A percentile compares a stretch with the other conserved stretches of the same genome.
Conservation (phyloP, 1,140 invertebrate genomes). For the Drosophila grimshawi region DNA sequence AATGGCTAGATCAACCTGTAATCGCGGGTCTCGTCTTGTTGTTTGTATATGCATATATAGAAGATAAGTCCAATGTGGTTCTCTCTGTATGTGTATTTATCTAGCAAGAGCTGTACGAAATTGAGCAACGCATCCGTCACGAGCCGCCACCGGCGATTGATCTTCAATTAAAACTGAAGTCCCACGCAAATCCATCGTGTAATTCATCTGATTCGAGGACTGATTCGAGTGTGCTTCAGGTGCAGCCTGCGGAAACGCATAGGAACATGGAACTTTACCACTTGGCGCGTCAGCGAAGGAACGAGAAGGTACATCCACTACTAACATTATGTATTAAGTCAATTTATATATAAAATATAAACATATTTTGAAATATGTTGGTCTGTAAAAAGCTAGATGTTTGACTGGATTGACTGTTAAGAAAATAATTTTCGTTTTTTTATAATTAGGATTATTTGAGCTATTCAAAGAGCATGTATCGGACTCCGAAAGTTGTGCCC, state of each 20-base stretch:
- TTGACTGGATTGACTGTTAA: too few species aligned
- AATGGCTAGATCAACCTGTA: too few species aligned
- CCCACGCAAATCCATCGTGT: conserved; percentile 35
- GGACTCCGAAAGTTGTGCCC: conserved; percentile 60
- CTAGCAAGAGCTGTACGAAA: conserved; percentile 79
- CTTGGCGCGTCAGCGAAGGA: conserved; percentile 44
- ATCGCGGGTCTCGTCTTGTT: too few species aligned
- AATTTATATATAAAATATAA: too few species aligned
- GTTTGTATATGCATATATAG: too few species aligned
- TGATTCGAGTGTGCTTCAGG: conserved; percentile 47
- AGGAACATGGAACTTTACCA: conserved; percentile 2
- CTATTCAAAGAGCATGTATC: conserved; percentile 64
- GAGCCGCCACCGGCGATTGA: conserved; percentile 74
- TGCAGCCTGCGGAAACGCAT: conserved; percentile 35
- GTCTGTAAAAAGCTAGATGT: too few species aligned
- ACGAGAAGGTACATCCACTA: conserved; percentile 52
- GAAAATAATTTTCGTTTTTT: not conserved
- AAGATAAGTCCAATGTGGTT: too few species aligned
- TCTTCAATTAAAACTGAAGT: conserved; percentile 58
- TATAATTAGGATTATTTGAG: conserved; percentile 55
- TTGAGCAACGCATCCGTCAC: conserved; percentile 70
- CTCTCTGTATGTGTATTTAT: not conserved
- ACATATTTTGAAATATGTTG: too few species aligned
- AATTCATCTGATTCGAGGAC: not conserved
- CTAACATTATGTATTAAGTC: too few species aligned